These are phyloP conservation scores for Artibeus jamaicensis DNA, from an alignment of 2,797 vertebrate species.

Conservation along the genomic window DNA sequence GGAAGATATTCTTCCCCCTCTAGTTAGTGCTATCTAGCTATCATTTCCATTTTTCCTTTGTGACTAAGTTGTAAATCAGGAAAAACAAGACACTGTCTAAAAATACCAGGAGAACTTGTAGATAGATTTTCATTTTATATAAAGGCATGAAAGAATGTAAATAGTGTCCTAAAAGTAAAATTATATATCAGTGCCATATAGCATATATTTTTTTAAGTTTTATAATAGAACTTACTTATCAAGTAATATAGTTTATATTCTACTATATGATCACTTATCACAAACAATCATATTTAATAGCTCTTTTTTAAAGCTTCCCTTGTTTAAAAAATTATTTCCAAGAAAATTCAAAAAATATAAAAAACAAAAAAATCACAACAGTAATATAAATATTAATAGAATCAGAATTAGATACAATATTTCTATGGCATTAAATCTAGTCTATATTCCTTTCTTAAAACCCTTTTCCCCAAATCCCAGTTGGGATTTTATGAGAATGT, in stretches of 20 bases:
- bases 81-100: slow-evolving; percentile 21
- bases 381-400: not conserved
- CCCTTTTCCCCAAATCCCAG: not conserved
- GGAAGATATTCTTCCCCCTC: not conserved
- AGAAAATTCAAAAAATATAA: slow-evolving; percentile 23
- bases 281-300: not conserved
- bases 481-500: slow-evolving; percentile 12
- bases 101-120: not conserved
- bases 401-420: not conserved
- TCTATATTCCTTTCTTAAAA: not conserved
- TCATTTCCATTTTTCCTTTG: not conserved
- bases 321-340: not conserved
- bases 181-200: not conserved
- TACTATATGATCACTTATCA: too few relatives aligned
- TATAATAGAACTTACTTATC: not conserved
- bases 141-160: not conserved
- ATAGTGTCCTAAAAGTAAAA: not conserved
- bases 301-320: not conserved
- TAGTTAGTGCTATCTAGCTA: not conserved
- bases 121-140: not conserved
- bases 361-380: not conserved
- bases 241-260: too few relatives aligned
- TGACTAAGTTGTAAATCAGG: slow-evolving; percentile 35
- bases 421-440: not conserved
- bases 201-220: not conserved